These are phyloP conservation scores for Meteorus cinctellus DNA, from an alignment of 2,888 invertebrate genomes.

Conservation along the genomic window DNA sequence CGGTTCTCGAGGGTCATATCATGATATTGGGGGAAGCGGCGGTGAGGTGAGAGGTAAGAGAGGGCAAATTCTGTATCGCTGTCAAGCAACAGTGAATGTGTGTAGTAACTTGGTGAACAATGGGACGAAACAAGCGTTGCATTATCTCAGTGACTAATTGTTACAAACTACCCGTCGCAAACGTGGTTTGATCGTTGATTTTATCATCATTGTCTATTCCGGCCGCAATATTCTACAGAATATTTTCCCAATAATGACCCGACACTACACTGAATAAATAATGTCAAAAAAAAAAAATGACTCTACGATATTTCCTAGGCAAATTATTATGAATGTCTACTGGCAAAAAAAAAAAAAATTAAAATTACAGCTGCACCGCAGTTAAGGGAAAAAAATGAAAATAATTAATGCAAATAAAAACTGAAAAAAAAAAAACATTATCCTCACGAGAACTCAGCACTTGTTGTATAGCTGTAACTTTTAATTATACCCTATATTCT, in stretches of 20 bases:
- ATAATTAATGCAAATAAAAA: conserved; percentile 19
- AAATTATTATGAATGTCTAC: conserved; percentile 6
- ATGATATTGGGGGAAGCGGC: conserved; percentile 14
- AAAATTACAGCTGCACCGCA: background rate
- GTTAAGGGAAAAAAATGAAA: conserved; percentile 20
- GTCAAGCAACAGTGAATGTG: background rate
- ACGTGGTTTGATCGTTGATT: conserved; percentile 54
- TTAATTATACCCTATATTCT: conserved; percentile 62
- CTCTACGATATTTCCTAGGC: background rate
- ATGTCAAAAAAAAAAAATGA: background rate
- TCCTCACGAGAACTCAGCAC: conserved; percentile 29
- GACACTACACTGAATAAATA: background rate
- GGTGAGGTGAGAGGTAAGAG: background rate
- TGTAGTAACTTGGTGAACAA: conserved; percentile 17
- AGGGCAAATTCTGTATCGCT: conserved; percentile 29
- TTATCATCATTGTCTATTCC: conserved; percentile 41
- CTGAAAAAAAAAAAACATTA: background rate
- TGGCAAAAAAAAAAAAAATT: background rate
- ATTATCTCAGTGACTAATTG: conserved; percentile 59
- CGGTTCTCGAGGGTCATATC: conserved; percentile 38
- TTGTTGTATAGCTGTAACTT: conserved; percentile 59
- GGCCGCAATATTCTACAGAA: conserved; percentile 4
- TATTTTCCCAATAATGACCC: background rate
- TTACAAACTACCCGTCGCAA: conserved; percentile 58
- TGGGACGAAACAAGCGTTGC: conserved; percentile 43